Percentiles rank a stretch among this genome's conserved stretches.
These are phyloP conservation scores for Thysanoteuthis rhombus DNA, from an alignment of 2,888 invertebrate species.

Conservation along the genomic window DNA sequence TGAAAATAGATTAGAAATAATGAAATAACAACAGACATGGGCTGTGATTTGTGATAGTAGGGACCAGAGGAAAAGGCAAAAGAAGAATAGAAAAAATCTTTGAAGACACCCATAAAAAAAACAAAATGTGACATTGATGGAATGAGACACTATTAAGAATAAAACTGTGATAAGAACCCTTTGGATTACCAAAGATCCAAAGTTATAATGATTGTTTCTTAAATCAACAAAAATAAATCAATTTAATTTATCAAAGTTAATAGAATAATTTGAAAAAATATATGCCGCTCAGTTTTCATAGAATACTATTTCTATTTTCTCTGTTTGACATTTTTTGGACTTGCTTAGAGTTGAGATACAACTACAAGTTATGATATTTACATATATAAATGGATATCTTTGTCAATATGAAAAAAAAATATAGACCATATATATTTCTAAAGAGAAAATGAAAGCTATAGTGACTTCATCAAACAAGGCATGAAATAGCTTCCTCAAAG, in stretches of 20 bases:
- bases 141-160: background rate
- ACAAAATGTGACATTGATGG: background rate
- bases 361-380: background rate
- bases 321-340: background rate
- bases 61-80: background rate
- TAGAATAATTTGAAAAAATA: background rate
- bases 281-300: background rate
- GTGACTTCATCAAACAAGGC: too few relatives aligned
- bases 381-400: background rate
- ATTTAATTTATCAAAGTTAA: background rate
- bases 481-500: too few relatives aligned
- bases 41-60: background rate
- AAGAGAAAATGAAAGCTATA: too few relatives aligned
- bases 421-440: too few relatives aligned
- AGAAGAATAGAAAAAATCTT: background rate
- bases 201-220: background rate
- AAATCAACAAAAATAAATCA: background rate
- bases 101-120: background rate
- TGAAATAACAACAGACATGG: background rate
- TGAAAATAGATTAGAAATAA: conserved; percentile 12
- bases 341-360: background rate
- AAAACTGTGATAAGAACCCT: background rate
- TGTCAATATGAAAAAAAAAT: background rate
- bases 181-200: background rate
- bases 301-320: background rate